Evolutionary conservation across 2,113 vertebrate genomes (phyloP), one percentile per base, ranked within the genome.

Genomic region (Hippocampus guttulatus): DNA sequence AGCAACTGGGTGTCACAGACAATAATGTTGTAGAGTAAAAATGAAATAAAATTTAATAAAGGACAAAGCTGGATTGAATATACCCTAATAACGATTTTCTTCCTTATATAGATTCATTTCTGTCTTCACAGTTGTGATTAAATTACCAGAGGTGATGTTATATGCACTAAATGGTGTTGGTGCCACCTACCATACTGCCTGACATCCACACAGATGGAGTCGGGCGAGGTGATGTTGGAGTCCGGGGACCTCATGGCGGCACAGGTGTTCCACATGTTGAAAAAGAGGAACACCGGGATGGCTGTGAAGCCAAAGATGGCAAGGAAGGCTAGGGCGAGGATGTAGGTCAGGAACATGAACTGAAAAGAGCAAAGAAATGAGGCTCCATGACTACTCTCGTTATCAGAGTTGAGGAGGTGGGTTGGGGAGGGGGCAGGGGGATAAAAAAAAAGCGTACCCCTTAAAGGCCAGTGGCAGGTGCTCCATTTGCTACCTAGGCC

Each of bases 281-380:
- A 98, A 89, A 97, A 98, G 90, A 99, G 95, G 72, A 96, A 98
- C 74, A 98, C 96, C 0, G 97, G 97, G 83, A 99, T 95, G 1
- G 95, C 94, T 0, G 96, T 98, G 91, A 98, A 97, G 78, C 96
- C 95, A 8, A 98, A 97, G 80, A 99, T 96, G 11, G 95, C 94
- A 5, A 99, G 94, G 94, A 97, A 99, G 85, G 92, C 93, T 89
- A 98, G 92, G 68, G 93, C 92, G 55, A 99, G 92, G 82, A 98
- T 92, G 52, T 98, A 98, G 82, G 96, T 99, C 88, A 99, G 94
- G 91, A 98, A 95, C 90, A 99, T 95, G 82, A 99, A 98, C 97
- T 98, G 88, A 57, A 69, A 65, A 63, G 16, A 64, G 71, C 3
- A 81, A 58, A 62, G 3, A 57, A 33, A 14, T 60, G 38, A 18